Base-by-base conservation (phyloP, 2,797 vertebrate genomes). In the Fistularia tabacaria region DNA sequence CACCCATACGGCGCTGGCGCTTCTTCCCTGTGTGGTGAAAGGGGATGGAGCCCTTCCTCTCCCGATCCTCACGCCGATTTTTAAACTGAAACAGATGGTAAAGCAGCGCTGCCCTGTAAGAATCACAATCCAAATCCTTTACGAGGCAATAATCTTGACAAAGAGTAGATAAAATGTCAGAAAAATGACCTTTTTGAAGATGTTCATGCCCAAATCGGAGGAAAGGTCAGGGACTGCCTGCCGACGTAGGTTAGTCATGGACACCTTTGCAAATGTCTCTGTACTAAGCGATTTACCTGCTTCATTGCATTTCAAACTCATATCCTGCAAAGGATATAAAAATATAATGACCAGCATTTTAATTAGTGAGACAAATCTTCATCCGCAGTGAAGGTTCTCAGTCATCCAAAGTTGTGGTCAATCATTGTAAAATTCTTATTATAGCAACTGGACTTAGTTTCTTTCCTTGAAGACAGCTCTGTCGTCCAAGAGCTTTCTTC, bases 11-110 rank as follows among this genome's bases (percentile, higher is more conserved):
- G 0, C 97, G 88, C 7, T 98, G 96, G 0, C 97, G 88, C 79
- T 97, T 96, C 89, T 99, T 99, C 6, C 97, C 97, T 0, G 94
- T 75, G 47, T 98, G 92, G 61, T 98, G 97, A 82, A 93, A 95
- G 0, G 97, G 97, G 48, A 99, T 99, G 3, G 97, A 99, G 12
- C 97, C 94, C 66, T 99, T 99, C 61, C 97, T 91, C 72, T 99
- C 97, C 1, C 96, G 84, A 74, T 99, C 97, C 43, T 99, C 97
- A 15, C 92, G 93, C 6, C 97, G 92, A 66, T 94, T 99, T 83
- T 98, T 99, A 70, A 99, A 97, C 97, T 99, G 63, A 12, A 51
- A 38, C 25, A 25, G 25, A 25, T 25, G 9, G 15, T 6, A 38
- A 12, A 46, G 25, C 50, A 14, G 47, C n/a, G 42, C 14, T 10